Conservation (phyloP, 2,888 invertebrate species). For the Phasia obesa region DNA sequence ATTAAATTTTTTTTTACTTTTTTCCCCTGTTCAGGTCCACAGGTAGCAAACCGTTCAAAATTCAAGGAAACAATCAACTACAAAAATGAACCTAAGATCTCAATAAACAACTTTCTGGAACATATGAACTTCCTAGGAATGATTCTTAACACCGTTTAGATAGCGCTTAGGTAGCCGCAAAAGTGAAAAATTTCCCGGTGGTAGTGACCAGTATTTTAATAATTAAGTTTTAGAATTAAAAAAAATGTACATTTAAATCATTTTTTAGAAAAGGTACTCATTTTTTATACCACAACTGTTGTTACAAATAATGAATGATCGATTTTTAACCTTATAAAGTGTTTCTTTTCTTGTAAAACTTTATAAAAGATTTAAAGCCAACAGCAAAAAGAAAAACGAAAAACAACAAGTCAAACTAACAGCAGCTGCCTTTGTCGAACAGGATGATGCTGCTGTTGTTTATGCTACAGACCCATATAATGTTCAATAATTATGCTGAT, state of each 20-base stretch:
- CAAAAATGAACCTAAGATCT: too few relatives aligned
- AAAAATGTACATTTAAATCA: background rate
- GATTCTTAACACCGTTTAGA: too few relatives aligned
- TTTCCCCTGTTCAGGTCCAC: too few relatives aligned
- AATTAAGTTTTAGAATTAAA: too few relatives aligned
- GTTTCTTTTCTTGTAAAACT: conserved; percentile 42
- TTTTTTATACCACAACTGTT: conserved; percentile 6
- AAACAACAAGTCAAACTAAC: conserved; percentile 24
- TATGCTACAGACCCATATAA: conserved; percentile 30
- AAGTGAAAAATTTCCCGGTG: too few relatives aligned
- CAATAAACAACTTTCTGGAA: too few relatives aligned
- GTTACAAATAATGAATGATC: conserved; percentile 36
- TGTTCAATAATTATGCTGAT: conserved; percentile 30
- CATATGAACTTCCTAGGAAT: too few relatives aligned
- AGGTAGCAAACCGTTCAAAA: too few relatives aligned
- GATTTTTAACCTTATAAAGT: conserved; percentile 9
- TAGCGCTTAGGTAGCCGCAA: too few relatives aligned
- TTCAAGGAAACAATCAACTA: too few relatives aligned
- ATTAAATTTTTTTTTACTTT: too few relatives aligned
- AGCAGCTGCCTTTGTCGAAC: conserved; percentile 52
- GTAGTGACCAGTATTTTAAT: too few relatives aligned
- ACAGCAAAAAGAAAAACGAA: conserved; percentile 1
- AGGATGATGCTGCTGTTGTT: conserved; percentile 34
- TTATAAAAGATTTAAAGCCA: conserved; percentile 50
- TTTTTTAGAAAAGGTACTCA: background rate